phyloP scores from a whole-genome alignment of 2,113 vertebrate species.

The Struthio camelus region DNA sequence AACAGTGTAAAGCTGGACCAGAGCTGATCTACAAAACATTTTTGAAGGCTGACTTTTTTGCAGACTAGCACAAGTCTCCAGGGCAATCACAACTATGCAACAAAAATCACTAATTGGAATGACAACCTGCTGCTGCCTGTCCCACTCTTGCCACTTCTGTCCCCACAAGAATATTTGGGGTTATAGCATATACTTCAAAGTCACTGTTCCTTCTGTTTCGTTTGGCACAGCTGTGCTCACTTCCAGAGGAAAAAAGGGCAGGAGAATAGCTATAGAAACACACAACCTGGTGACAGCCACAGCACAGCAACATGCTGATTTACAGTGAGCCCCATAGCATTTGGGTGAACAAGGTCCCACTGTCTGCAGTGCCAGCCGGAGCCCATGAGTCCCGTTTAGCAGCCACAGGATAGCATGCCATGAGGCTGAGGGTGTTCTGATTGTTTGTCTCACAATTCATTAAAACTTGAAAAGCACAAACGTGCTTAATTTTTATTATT shows the following conservation, averaged over 20 bases:
- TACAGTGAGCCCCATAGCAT: accelerated
- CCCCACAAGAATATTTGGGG: not conserved
- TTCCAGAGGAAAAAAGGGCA: not conserved
- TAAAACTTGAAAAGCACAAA: conserved; percentile 6
- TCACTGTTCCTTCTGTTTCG: not conserved
- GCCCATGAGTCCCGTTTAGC: not conserved
- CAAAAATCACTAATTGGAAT: not conserved
- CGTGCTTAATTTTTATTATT: not conserved
- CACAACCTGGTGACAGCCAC: not conserved
- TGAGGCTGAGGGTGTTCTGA: not conserved
- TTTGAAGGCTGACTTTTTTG: not conserved
- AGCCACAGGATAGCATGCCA: accelerated
- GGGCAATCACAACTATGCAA: not conserved
- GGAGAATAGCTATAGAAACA: not conserved
- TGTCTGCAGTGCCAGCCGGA: accelerated
- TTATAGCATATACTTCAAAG: not conserved
- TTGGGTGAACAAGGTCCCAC: not conserved
- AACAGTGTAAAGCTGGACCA: not conserved
- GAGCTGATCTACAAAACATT: not conserved
- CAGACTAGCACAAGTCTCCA: not conserved
- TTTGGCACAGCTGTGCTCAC: not conserved
- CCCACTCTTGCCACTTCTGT: not conserved
- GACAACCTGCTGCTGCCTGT: not conserved
- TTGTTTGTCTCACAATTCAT: not conserved
- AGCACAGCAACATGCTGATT: not conserved